Evolutionary conservation across 2,113 vertebrate species (phyloP).

Genomic region (Notarius lentiginosus): DNA sequence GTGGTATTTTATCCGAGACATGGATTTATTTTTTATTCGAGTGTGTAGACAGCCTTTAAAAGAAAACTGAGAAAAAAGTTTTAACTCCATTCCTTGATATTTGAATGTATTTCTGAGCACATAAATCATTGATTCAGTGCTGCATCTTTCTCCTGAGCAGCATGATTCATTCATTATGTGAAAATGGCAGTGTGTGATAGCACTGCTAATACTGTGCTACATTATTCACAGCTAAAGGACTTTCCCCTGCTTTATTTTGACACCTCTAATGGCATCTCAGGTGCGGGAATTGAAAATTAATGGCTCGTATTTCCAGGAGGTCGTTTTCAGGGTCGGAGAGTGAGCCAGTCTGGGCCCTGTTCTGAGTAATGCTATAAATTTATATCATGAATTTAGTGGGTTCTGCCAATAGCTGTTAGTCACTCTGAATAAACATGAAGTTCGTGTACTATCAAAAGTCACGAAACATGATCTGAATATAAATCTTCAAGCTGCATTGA

Average conservation of each 20-base stretch:
- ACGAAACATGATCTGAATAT: background rate
- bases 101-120: background rate
- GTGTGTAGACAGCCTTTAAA: background rate
- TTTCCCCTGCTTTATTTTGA: constrained; percentile 20
- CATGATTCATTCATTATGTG: constrained; percentile 37
- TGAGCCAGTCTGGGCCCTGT: background rate
- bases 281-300: constrained; percentile 1
- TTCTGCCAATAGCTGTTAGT: background rate
- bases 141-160: background rate
- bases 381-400: background rate
- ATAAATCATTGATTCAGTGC: constrained; percentile 1
- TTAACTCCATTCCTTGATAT: background rate
- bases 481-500: background rate
- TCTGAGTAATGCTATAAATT: constrained; percentile 7
- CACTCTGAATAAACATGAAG: background rate
- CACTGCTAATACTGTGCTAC: constrained; percentile 12
- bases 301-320: background rate
- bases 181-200: constrained; percentile 25
- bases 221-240: constrained; percentile 26
- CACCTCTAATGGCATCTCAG: background rate
- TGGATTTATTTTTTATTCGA: background rate
- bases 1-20: background rate
- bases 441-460: background rate
- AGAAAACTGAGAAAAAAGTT: background rate
- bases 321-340: constrained; percentile 18